Evolutionary conservation across 2,888 invertebrate genomes (phyloP).

Genomic region (Cheilosia soror): DNA sequence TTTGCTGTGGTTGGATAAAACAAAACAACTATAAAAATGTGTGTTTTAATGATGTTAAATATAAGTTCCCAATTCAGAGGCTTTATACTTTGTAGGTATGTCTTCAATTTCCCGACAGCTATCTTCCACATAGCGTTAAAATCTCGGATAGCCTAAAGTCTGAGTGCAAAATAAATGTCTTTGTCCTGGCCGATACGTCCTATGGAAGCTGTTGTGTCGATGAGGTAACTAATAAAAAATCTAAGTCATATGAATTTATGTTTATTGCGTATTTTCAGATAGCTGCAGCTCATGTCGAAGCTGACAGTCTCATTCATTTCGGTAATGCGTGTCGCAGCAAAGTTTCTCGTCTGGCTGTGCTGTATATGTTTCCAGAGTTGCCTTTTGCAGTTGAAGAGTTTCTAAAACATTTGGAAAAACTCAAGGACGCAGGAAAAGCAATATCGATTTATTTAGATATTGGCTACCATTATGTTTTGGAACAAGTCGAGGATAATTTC

Average conservation of each 20-base stretch:
- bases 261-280: slow-evolving; percentile 86
- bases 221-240: slow-evolving; percentile 76
- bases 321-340: slow-evolving; percentile 94
- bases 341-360: slow-evolving; percentile 90
- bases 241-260: not conserved
- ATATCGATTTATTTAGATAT: slow-evolving; percentile 88
- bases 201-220: slow-evolving; percentile 90
- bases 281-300: slow-evolving; percentile 93
- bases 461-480: slow-evolving; percentile 87
- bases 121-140: slow-evolving; percentile 88
- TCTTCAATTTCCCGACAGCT: slow-evolving; percentile 95
- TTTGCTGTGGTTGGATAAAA: slow-evolving; percentile 87
- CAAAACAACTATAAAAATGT: slow-evolving; percentile 88
- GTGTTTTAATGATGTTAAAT: slow-evolving; percentile 19
- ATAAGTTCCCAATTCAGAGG: slow-evolving; percentile 24
- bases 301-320: slow-evolving; percentile 95
- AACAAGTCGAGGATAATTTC: slow-evolving; percentile 80
- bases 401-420: slow-evolving; percentile 80
- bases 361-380: slow-evolving; percentile 88
- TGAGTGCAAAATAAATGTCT: slow-evolving; percentile 85
- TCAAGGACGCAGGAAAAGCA: slow-evolving; percentile 80
- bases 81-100: slow-evolving; percentile 86
- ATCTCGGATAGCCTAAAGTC: slow-evolving; percentile 86
- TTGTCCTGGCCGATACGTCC: slow-evolving; percentile 94
- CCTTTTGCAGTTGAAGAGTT: slow-evolving; percentile 85